Percentiles rank a stretch among this genome's conserved stretches.
Evolutionary conservation across 2,888 invertebrate genomes (phyloP).

Genomic region (Clitarchus hookeri): DNA sequence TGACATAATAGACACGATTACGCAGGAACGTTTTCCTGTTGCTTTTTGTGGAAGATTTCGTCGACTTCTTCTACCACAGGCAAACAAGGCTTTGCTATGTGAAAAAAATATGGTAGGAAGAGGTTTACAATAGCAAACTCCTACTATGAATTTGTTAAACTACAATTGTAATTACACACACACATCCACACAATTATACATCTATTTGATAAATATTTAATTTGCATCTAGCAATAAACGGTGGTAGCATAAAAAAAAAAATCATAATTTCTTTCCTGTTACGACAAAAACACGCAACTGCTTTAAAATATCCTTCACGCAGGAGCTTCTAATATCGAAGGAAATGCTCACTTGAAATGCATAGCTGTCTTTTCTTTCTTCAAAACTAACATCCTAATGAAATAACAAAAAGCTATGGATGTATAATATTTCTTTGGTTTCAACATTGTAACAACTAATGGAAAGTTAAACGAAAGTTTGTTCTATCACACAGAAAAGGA

Average conservation of each 20-base stretch:
- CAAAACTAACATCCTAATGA: neutral
- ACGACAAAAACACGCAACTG: neutral
- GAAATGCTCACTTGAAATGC: slow-evolving; percentile 21
- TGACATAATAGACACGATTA: neutral
- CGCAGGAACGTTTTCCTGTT: neutral
- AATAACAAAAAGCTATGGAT: slow-evolving; percentile 11
- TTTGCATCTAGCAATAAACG: slow-evolving; percentile 8
- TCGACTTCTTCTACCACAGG: neutral
- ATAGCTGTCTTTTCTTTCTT: slow-evolving; percentile 8
- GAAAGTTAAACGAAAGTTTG: neutral
- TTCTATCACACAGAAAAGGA: neutral
- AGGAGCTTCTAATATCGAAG: neutral
- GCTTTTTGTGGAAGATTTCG: neutral
- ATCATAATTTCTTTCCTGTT: neutral
- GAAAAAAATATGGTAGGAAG: neutral
- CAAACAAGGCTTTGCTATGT: neutral
- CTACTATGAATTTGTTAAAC: neutral
- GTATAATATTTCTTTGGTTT: slow-evolving; percentile 23
- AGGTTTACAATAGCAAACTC: neutral
- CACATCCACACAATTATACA: neutral
- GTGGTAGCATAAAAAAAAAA: neutral
- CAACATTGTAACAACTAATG: slow-evolving; percentile 15
- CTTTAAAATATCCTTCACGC: neutral
- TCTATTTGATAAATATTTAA: neutral
- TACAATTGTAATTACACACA: neutral